Base-by-base conservation (phyloP, 2,797 vertebrate genomes). In the Channallabes apus region DNA sequence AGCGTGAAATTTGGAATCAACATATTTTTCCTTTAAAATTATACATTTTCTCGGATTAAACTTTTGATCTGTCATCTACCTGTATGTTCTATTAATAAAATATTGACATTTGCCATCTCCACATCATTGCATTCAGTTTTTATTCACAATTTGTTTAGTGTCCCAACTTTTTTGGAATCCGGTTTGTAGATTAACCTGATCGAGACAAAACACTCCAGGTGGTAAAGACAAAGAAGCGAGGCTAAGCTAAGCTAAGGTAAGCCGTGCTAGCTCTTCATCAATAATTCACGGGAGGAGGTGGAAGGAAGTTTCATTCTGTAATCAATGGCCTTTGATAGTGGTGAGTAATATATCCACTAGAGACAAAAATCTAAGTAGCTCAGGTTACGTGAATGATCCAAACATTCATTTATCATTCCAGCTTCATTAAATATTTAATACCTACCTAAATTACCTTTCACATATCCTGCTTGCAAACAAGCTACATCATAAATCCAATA, bases 241-340 rank as follows among this genome's bases (percentile, higher is more conserved):
- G 75, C 64, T 78, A 78, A 65, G 51, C 72, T 58, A 58, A 9
- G 46, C 73, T 82, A 86, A 20, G 17, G 27, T 77, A 77, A 77
- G 17, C 73, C 17, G 8, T 32, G 54, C n/a, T 59, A 59, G 75
- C 75, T 65, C 64, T 77, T 61, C 64, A 81, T 65, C 58, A 89
- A 87, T 89, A 80, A 89, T 89, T 82, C 59, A 86, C 64, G 67
- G 76, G 75, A 84, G 83, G 64, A 84, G 78, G 83, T 77, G 73
- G 73, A 22, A 77, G 54, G n/a, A 77, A 77, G 73, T 77, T 78
- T 64, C 62, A 78, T 32, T 54, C 51, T 84, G 29, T 38, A 68
- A 84, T 84, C 83, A 84, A 84, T 84, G 75, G 51, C 29, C 64
- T 78, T 78, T 78, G 75, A 84, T 78, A 75, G 76, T 8, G 6